Percentiles rank a stretch among this genome's conserved stretches.
Conservation (phyloP, 2,888 invertebrate species). For the Agrilus mali region DNA sequence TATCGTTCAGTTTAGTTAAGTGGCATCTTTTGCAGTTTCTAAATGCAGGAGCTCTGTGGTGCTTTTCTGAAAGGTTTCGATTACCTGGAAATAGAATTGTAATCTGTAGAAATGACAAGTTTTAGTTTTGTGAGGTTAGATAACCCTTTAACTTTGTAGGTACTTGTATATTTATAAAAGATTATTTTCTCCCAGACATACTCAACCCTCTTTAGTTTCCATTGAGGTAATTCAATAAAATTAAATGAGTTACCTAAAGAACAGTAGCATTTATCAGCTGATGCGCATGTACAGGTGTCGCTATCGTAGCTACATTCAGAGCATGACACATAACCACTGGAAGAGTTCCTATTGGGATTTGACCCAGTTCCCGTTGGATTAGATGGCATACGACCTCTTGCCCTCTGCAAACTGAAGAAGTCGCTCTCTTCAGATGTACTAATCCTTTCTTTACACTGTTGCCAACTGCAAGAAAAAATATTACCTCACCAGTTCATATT, state of each 20-base stretch:
- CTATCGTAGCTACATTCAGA: slow-evolving; percentile 80
- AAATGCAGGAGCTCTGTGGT: too few species aligned
- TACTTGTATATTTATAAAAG: too few species aligned
- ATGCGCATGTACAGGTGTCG: slow-evolving; percentile 64
- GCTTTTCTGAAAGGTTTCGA: too few species aligned
- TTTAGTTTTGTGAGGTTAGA: neutral
- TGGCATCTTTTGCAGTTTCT: too few species aligned
- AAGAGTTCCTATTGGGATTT: slow-evolving; percentile 32
- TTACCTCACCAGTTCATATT: neutral
- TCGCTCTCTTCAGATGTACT: slow-evolving; percentile 37
- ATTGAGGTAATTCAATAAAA: slow-evolving; percentile 20
- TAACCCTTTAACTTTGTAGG: too few species aligned
- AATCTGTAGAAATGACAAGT: too few species aligned
- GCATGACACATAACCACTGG: slow-evolving; percentile 66
- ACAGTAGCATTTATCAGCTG: slow-evolving; percentile 77
- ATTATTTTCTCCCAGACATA: too few species aligned
- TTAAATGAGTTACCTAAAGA: slow-evolving; percentile 50
- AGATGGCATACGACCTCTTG: slow-evolving; percentile 25
- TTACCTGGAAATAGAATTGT: too few species aligned
- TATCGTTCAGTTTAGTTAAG: slow-evolving; percentile 27
- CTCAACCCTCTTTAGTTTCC: too few species aligned
- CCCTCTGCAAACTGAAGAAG: slow-evolving; percentile 30
- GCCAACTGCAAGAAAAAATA: too few species aligned
- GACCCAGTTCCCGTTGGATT: slow-evolving; percentile 16
- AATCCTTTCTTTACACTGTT: slow-evolving; percentile 16